Evolutionary conservation across 1,140 invertebrate species (phyloP).

Genomic region (Drosophila auraria): DNA sequence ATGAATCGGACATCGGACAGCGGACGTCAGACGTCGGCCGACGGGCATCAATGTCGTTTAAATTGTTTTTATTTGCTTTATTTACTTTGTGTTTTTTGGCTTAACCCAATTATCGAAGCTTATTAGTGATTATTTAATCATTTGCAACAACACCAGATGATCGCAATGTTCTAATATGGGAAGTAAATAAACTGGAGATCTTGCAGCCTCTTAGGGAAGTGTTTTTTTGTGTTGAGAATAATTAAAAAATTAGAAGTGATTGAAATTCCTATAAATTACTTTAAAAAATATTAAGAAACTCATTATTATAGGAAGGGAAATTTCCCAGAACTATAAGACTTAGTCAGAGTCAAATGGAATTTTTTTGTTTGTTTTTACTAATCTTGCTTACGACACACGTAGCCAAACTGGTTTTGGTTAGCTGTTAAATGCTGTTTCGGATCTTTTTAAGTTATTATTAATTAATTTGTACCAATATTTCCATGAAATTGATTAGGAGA

Average conservation of each 20-base stretch:
- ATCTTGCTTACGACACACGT: background rate
- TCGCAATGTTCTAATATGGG: conserved; percentile 61
- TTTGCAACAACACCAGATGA: conserved; percentile 52
- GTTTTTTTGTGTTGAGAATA: conserved; percentile 9
- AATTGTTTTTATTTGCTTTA: conserved; percentile 38
- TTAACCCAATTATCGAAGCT: conserved; percentile 76
- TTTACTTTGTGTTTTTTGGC: conserved; percentile 51
- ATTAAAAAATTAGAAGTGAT: background rate
- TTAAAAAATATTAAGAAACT: background rate
- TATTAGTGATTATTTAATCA: conserved; percentile 79
- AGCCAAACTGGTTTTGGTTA: conserved; percentile 14
- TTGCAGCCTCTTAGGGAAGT: conserved; percentile 17
- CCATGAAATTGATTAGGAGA: conserved; percentile 4
- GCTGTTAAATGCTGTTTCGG: conserved; percentile 25
- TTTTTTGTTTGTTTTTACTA: background rate
- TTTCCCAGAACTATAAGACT: background rate
- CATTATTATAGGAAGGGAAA: accelerated
- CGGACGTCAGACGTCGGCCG: conserved; percentile 1
- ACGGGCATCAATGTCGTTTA: conserved; percentile 25
- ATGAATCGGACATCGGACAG: conserved; percentile 30
- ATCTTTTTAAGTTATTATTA: conserved; percentile 30
- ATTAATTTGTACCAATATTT: conserved; percentile 7
- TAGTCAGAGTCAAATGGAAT: conserved; percentile 3
- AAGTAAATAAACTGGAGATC: conserved; percentile 55
- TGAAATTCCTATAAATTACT: too few species aligned